phyloP scores from a whole-genome alignment of 1,140 invertebrate species.

The Bombus affinis region DNA sequence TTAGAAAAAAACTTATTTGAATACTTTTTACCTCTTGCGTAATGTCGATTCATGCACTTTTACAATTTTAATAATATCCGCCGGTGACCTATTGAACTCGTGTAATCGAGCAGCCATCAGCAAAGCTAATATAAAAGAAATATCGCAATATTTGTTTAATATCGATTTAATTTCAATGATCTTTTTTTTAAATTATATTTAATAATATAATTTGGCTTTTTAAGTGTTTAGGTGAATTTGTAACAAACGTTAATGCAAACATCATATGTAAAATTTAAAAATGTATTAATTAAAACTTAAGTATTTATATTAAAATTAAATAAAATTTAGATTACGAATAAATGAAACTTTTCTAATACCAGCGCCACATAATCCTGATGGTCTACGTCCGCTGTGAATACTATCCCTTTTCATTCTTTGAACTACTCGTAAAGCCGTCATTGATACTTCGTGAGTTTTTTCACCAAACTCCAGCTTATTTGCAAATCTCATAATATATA shows the following conservation, averaged over 20 bases:
- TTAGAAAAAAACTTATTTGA: constrained; percentile 15
- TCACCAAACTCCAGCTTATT: constrained; percentile 95
- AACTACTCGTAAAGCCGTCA: constrained; percentile 95
- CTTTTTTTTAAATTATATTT: not conserved
- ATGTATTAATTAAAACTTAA: not conserved
- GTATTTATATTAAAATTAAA: not conserved
- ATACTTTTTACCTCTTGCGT: constrained; percentile 88
- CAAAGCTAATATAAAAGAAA: constrained; percentile 85
- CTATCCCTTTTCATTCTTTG: constrained; percentile 99
- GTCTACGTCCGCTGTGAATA: constrained; percentile 96
- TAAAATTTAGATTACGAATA: constrained; percentile 24
- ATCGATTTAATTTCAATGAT: not conserved
- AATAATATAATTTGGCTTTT: not conserved
- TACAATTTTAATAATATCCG: constrained; percentile 96
- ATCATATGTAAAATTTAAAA: not conserved
- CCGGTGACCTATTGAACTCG: constrained; percentile 93
- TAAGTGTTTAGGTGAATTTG: not conserved
- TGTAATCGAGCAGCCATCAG: constrained; percentile 96
- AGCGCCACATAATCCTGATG: constrained; percentile 98
- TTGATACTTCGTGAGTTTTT: constrained; percentile 96
- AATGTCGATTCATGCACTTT: constrained; percentile 98
- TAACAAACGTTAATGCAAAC: not conserved
- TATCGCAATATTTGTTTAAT: not conserved
- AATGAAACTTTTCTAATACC: constrained; percentile 82
- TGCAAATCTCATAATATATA: constrained; percentile 98